These are phyloP conservation scores for Strix aluco DNA, from an alignment of 2,113 vertebrate species.

Conservation along the genomic window DNA sequence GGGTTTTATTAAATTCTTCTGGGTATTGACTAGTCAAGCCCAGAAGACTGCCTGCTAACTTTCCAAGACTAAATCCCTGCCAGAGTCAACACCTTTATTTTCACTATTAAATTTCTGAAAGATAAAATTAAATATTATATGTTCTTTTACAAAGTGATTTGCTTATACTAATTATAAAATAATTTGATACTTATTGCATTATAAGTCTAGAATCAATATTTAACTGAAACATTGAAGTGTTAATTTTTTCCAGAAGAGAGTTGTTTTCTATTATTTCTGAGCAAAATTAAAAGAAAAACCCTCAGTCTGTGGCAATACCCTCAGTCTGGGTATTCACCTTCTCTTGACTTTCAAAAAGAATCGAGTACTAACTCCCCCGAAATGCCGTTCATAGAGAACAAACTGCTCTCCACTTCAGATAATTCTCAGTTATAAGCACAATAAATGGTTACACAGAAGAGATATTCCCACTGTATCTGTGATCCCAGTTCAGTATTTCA, in stretches of 20 bases:
- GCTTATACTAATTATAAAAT: neutral
- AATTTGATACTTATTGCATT: neutral
- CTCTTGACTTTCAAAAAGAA: neutral
- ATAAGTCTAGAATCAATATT: neutral
- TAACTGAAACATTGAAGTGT: neutral
- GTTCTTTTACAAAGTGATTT: neutral
- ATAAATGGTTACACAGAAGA: slow-evolving; percentile 24
- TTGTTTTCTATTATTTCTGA: neutral
- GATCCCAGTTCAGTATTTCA: slow-evolving; percentile 9
- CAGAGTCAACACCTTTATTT: neutral
- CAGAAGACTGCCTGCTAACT: neutral
- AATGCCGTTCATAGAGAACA: slow-evolving; percentile 6
- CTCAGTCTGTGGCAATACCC: neutral
- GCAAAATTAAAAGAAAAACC: neutral
- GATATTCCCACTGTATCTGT: neutral
- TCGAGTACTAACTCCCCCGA: neutral
- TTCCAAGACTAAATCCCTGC: neutral
- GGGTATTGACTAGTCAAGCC: neutral
- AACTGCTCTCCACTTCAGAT: neutral
- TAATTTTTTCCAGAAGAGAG: neutral
- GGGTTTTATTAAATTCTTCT: neutral
- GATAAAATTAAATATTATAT: neutral
- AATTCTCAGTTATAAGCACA: slow-evolving; percentile 2
- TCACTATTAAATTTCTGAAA: neutral
- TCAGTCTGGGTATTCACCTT: neutral